These are phyloP conservation scores for Polypterus bichir DNA, from an alignment of 2,113 vertebrate species.

Conservation along the genomic window DNA sequence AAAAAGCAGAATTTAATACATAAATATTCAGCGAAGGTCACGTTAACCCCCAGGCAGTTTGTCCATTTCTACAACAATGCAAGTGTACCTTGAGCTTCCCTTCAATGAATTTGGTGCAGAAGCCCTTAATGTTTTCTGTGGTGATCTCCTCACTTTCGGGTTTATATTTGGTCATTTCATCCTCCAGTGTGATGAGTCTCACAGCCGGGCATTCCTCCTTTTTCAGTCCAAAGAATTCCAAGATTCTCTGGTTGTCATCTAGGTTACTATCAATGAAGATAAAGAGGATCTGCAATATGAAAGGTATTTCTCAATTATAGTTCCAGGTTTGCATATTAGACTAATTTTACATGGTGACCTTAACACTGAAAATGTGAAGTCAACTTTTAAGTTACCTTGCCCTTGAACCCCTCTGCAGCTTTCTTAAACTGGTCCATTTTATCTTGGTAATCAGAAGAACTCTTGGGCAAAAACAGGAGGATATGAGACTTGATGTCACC, in stretches of 20 bases:
- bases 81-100: constrained; percentile 84
- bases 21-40: too few relatives aligned
- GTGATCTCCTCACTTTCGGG: constrained; percentile 67
- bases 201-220: constrained; percentile 92
- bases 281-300: constrained; percentile 76
- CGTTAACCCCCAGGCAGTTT: too few relatives aligned
- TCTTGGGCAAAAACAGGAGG: constrained; percentile 84
- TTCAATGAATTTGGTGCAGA: constrained; percentile 74
- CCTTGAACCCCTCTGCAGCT: constrained; percentile 77
- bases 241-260: constrained; percentile 87
- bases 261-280: constrained; percentile 95
- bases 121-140: constrained; percentile 65
- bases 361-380: neutral
- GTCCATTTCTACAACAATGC: neutral
- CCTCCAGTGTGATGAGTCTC: constrained; percentile 89
- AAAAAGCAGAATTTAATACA: neutral
- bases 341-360: neutral
- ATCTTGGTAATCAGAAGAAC: constrained; percentile 62
- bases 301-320: neutral
- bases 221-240: constrained; percentile 95
- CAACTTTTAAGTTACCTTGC: constrained; percentile 54
- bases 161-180: constrained; percentile 97
- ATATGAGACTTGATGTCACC: constrained; percentile 98
- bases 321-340: too few relatives aligned
- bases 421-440: constrained; percentile 83